Evolutionary conservation across 1,140 invertebrate genomes (phyloP), one percentile per base, ranked within the genome.

Genomic region (Drosophila miranda): DNA sequence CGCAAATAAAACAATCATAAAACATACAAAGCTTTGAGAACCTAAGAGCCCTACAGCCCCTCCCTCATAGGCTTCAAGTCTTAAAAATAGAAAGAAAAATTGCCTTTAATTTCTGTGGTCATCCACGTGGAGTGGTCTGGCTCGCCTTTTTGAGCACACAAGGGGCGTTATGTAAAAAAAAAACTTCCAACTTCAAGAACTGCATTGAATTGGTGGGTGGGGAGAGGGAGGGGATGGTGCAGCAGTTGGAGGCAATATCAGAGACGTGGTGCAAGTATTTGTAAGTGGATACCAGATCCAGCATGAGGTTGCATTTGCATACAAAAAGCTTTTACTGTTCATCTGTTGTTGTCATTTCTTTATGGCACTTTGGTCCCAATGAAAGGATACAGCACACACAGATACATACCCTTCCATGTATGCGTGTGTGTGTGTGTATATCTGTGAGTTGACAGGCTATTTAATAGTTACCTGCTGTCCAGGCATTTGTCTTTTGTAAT

Each of bases 101-200:
- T 84, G 64, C 77, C 80, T 86, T 84, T 86, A 81, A 81, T 81
- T 84, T 77, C 81, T 84, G 81, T 86, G 82, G 81, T 81, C 82
- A 76, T 77, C 63, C 76, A 74, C 63, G 49, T 84, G 77, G 63
- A 84, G 81, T 84, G 82, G 77, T 84, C 81, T 86, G 77, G 73
- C 73, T 77, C 60, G 77, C 81, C 78, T 61, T 70, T 79, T 68
- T 68, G 64, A 77, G 55, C 56, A 49, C 53, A 73, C 69, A 61
- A 86, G 81, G 69, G 76, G 66, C 57, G 56, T 11, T 1, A 13
- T 11, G 34, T 34, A 4, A 34, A 64, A 48, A 83, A 75, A 59
- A 43, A 59, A 53, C 1, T 7, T 54, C 19, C 60, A 52, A 55
- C 50, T 62, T 44, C n/a, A 19, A 51, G 53, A 45, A 53, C 70